Evolutionary conservation across 2,888 invertebrate species (phyloP).

Genomic region (Cheilosia impressa): DNA sequence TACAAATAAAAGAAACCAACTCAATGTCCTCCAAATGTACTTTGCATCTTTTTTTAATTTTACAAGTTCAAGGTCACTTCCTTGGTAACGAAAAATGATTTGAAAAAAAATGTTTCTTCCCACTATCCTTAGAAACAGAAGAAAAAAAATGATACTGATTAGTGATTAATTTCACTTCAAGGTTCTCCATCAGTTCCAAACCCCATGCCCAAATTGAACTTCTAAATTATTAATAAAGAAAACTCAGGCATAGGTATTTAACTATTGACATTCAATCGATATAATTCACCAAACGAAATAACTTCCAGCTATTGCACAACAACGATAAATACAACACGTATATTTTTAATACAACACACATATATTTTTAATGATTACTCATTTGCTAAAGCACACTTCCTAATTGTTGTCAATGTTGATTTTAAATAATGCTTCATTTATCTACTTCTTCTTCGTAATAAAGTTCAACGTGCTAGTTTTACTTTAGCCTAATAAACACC

Average conservation of each 20-base stretch:
- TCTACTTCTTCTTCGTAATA: not conserved
- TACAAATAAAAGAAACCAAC: not conserved
- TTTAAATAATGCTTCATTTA: not conserved
- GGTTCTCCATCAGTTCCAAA: too few relatives aligned
- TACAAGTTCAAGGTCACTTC: conserved; percentile 23
- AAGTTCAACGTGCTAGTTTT: conserved; percentile 27
- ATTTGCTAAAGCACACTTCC: not conserved
- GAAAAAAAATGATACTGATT: not conserved
- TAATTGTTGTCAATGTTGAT: not conserved
- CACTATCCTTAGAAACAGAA: not conserved
- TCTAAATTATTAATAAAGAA: not conserved
- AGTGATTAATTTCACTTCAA: too few relatives aligned
- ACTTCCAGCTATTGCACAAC: not conserved
- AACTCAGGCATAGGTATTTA: not conserved
- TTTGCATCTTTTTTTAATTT: not conserved
- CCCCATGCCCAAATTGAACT: not conserved
- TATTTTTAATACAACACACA: conserved; percentile 20
- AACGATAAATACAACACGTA: not conserved
- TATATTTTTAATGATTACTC: conserved; percentile 36
- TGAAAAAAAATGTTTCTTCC: not conserved
- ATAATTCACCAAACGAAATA: not conserved
- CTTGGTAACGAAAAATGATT: not conserved
- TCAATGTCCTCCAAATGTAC: not conserved
- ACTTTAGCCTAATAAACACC: not conserved
- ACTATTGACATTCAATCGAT: conserved; percentile 17